These are phyloP conservation scores for Argyra leucocephala DNA, from an alignment of 2,888 invertebrate genomes.

Conservation along the genomic window DNA sequence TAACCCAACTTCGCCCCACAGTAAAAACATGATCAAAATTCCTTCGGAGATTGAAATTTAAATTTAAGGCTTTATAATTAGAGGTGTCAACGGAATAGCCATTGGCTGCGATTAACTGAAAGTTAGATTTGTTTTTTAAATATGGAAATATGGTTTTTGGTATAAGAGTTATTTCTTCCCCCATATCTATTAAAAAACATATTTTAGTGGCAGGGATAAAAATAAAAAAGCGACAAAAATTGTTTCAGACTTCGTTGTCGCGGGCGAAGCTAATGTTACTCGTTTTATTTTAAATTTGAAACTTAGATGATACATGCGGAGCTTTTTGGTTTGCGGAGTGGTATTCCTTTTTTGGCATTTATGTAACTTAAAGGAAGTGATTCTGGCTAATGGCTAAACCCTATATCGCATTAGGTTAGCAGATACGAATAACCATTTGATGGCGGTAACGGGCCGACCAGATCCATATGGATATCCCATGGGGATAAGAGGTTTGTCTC, in stretches of 20 bases:
- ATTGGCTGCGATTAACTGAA: background rate
- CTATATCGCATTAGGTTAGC: no score
- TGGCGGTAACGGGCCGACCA: no score
- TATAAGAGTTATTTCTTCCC: background rate
- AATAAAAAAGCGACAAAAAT: no score
- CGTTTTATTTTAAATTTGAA: background rate
- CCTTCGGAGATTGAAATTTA: background rate
- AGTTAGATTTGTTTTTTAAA: background rate
- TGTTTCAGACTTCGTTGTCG: background rate
- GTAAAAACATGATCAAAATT: slow-evolving; percentile 1
- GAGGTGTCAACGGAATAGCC: background rate
- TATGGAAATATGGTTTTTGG: background rate
- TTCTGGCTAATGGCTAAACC: no score
- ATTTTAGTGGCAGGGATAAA: background rate
- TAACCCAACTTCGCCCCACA: background rate
- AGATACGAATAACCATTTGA: no score
- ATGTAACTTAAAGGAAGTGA: no score
- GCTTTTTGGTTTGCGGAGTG: background rate
- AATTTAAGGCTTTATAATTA: background rate
- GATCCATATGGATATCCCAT: no score
- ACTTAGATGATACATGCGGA: no score
- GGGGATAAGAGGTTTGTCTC: no score
- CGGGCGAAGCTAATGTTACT: background rate
- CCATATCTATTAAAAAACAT: background rate
- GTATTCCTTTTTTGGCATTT: background rate